Percentiles rank a stretch among this genome's conserved stretches.
Conservation (phyloP, 2,797 vertebrate genomes). For the Chaetophractus vellerosus region DNA sequence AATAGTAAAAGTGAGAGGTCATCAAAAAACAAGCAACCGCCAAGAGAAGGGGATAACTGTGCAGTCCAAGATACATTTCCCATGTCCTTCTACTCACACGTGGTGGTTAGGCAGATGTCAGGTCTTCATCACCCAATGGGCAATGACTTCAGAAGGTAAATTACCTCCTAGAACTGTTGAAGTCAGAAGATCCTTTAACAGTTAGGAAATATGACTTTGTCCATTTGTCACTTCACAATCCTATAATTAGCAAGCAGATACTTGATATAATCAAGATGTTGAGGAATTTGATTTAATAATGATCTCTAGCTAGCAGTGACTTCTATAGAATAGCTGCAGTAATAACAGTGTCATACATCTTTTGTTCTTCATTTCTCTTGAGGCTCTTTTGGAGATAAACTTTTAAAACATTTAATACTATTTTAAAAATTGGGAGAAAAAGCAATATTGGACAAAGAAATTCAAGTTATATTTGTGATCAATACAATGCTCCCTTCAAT, state of each 20-base stretch:
- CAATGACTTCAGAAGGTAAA: background rate
- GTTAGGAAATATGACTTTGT: background rate
- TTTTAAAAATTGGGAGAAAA: background rate
- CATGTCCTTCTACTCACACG: too few relatives aligned
- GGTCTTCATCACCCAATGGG: background rate
- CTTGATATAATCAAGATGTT: slow-evolving; percentile 27
- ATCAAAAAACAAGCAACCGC: background rate
- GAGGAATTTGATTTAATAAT: slow-evolving; percentile 69
- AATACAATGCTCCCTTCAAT: background rate
- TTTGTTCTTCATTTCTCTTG: background rate
- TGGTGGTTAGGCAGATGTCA: background rate
- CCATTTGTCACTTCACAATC: background rate
- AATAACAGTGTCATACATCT: slow-evolving; percentile 19
- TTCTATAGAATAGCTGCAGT: slow-evolving; percentile 55
- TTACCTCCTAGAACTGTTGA: background rate
- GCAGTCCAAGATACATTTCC: background rate
- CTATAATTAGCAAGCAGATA: background rate
- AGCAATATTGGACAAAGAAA: background rate
- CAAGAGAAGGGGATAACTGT: background rate
- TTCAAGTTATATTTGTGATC: too few relatives aligned
- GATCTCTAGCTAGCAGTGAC: slow-evolving; percentile 29
- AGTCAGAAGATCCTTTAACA: background rate
- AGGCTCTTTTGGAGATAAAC: background rate
- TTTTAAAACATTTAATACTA: background rate
- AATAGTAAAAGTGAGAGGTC: background rate